Percentiles rank a stretch among this genome's conserved stretches.
Evolutionary conservation across 1,140 invertebrate species (phyloP).

Genomic region (Drosophila equinoxialis): DNA sequence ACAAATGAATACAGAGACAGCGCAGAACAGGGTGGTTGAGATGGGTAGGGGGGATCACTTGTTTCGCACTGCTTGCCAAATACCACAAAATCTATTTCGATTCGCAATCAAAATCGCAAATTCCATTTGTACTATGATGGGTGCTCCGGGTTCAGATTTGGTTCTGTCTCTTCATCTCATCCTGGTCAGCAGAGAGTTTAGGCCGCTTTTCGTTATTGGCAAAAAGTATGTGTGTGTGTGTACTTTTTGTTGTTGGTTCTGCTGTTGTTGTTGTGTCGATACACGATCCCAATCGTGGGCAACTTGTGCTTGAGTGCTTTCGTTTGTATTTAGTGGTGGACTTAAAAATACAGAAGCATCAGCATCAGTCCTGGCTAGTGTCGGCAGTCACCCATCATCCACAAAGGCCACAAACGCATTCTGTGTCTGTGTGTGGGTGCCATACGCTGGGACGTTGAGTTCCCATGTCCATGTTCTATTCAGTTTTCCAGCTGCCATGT

Average conservation of each 20-base stretch:
- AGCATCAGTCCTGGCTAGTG: not conserved
- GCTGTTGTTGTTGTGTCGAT: constrained; percentile 35
- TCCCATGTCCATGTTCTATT: constrained; percentile 31
- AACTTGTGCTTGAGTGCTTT: constrained; percentile 82
- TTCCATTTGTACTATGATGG: constrained; percentile 73
- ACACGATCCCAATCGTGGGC: constrained; percentile 65
- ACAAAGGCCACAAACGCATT: constrained; percentile 74
- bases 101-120: constrained; percentile 82
- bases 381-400: constrained; percentile 32
- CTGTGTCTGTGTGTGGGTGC: constrained; percentile 18
- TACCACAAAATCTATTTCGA: constrained; percentile 82
- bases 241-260: constrained; percentile 17
- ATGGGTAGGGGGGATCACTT: constrained; percentile 24
- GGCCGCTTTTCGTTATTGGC: constrained; percentile 8
- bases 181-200: constrained; percentile 3
- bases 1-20: constrained; percentile 62
- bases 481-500: constrained; percentile 53
- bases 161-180: not conserved
- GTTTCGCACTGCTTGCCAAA: constrained; percentile 78
- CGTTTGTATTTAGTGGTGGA: constrained; percentile 83
- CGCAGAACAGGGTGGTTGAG: not conserved
- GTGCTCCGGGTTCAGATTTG: constrained; percentile 8
- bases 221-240: not conserved
- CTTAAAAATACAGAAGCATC: constrained; percentile 78
- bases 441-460: constrained; percentile 61